These are phyloP conservation scores for Hypsopygia costalis DNA, from an alignment of 2,888 invertebrate genomes.

Conservation along the genomic window DNA sequence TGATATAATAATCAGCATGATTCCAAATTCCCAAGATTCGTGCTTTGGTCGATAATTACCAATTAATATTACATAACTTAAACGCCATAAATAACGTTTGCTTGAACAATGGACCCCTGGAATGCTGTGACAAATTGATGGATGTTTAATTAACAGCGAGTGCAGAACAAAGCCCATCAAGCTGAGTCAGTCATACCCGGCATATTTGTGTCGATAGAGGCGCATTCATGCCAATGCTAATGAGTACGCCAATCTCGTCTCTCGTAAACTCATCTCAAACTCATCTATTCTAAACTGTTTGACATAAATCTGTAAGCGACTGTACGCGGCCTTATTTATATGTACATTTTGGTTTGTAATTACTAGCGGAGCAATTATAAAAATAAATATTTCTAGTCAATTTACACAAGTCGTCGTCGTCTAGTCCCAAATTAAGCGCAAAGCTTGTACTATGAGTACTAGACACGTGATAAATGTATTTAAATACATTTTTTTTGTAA, in stretches of 20 bases:
- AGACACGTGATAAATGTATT: no score
- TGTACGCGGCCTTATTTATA: no score
- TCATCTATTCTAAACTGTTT: conserved; percentile 33
- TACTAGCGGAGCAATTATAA: no score
- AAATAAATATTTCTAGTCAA: no score
- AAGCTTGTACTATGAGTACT: no score
- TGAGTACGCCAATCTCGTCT: conserved; percentile 52
- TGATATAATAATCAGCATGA: no score
- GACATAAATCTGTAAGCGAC: conserved; percentile 28
- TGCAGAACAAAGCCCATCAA: conserved; percentile 34
- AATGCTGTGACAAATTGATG: conserved; percentile 28
- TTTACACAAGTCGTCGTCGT: no score
- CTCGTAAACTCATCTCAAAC: conserved; percentile 48
- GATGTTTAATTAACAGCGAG: conserved; percentile 40
- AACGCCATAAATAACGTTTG: not conserved
- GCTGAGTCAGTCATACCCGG: conserved; percentile 16
- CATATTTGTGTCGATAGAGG: conserved; percentile 47
- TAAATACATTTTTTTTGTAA: no score
- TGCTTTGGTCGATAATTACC: no score
- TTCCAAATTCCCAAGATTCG: no score
- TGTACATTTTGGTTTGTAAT: no score
- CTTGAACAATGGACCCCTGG: conserved; percentile 7
- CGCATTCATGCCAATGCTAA: conserved; percentile 62
- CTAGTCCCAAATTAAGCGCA: no score
- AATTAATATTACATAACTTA: conserved; percentile 1